These are phyloP conservation scores for Sclerodermus sp. DNA, from an alignment of 2,888 invertebrate species.

Conservation along the genomic window DNA sequence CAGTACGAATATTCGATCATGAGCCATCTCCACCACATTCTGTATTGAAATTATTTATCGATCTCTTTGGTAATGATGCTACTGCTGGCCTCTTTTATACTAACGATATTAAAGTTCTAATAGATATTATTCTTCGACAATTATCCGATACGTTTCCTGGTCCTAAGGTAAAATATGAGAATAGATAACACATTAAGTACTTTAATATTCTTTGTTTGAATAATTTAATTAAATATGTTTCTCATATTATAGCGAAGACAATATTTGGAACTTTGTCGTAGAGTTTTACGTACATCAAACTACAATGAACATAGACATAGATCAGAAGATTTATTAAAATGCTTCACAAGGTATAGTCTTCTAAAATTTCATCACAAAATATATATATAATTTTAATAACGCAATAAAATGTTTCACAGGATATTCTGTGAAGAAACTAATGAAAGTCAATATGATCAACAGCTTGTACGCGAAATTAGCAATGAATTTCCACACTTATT, in stretches of 20 bases:
- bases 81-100: slow-evolving; percentile 91
- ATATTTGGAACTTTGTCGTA: slow-evolving; percentile 78
- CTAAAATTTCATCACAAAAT: slow-evolving; percentile 77
- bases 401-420: slow-evolving; percentile 44
- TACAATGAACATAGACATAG: slow-evolving; percentile 81
- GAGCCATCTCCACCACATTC: slow-evolving; percentile 80
- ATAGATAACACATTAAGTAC: slow-evolving; percentile 1
- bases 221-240: slow-evolving; percentile 10
- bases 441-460: slow-evolving; percentile 74
- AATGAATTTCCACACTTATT: slow-evolving; percentile 78
- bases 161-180: slow-evolving; percentile 65
- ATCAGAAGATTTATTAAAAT: slow-evolving; percentile 78
- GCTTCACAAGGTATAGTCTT: slow-evolving; percentile 73
- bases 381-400: neutral
- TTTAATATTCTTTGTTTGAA: neutral
- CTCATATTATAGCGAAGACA: slow-evolving; percentile 63
- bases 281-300: slow-evolving; percentile 79
- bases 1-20: slow-evolving; percentile 83
- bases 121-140: slow-evolving; percentile 90
- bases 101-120: slow-evolving; percentile 90
- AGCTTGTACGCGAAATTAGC: slow-evolving; percentile 76
- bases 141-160: slow-evolving; percentile 87
- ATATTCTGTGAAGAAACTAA: slow-evolving; percentile 84
- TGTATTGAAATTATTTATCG: slow-evolving; percentile 84
- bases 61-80: slow-evolving; percentile 76